Conservation (phyloP, 2,113 vertebrate genomes). For the Phoxinus phoxinus region DNA sequence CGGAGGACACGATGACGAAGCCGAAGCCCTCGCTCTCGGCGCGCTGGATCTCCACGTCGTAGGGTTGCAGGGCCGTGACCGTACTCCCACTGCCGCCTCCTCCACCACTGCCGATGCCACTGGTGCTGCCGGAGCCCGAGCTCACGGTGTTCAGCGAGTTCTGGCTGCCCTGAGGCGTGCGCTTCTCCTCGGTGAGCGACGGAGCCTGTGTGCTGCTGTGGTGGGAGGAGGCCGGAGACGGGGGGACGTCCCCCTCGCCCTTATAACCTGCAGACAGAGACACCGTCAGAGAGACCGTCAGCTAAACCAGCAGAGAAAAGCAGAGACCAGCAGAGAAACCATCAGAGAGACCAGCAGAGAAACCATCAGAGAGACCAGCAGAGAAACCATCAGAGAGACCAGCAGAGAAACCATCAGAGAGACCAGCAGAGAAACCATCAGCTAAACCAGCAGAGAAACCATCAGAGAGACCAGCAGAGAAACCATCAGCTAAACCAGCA, state of each 20-base stretch:
- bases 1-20: conserved; percentile 97
- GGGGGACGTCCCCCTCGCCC: conserved; percentile 88
- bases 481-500: no score
- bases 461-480: no score
- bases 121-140: conserved; percentile 95
- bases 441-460: no score
- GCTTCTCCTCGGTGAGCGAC: conserved; percentile 94
- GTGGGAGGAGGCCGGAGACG: conserved; percentile 93
- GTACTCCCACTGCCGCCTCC: conserved; percentile 85
- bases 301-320: no score
- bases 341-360: no score
- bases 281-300: no score
- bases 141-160: conserved; percentile 97
- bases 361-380: no score
- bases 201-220: conserved; percentile 96
- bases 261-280: conserved; percentile 79
- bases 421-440: no score
- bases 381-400: no score
- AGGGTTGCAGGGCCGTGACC: conserved; percentile 87
- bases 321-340: no score
- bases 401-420: no score
- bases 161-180: conserved; percentile 95
- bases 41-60: conserved; percentile 94
- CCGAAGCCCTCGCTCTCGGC: conserved; percentile 96
- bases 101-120: conserved; percentile 90